These are phyloP conservation scores for Dreissena rostriformis DNA, from an alignment of 1,140 invertebrate genomes.

Conservation along the genomic window DNA sequence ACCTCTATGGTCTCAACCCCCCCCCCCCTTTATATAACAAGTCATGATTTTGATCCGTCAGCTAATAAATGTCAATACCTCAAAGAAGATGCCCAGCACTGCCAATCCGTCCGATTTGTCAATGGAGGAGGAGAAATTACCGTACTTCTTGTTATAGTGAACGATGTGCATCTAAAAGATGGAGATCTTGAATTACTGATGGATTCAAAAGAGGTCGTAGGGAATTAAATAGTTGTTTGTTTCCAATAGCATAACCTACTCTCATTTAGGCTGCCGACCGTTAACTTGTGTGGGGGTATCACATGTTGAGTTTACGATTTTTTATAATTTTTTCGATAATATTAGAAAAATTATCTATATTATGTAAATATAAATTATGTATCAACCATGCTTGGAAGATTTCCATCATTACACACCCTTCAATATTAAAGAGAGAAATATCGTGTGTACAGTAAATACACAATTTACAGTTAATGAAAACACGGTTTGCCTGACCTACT, in stretches of 20 bases:
- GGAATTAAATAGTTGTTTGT: neutral
- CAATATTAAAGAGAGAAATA: too few species aligned
- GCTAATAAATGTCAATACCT: slow-evolving; percentile 69
- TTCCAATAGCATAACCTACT: neutral
- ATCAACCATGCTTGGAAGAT: too few species aligned
- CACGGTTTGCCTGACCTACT: too few species aligned
- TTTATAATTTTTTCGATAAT: neutral
- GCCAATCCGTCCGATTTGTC: slow-evolving; percentile 65
- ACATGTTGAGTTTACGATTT: neutral
- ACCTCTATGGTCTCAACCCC: too few species aligned
- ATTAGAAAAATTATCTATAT: too few species aligned
- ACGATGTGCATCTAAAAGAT: slow-evolving; percentile 73
- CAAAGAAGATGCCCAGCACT: slow-evolving; percentile 72
- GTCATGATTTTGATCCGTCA: neutral
- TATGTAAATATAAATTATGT: too few species aligned
- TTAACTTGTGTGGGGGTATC: neutral
- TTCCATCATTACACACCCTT: too few species aligned
- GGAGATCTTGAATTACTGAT: neutral
- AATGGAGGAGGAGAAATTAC: slow-evolving; percentile 58
- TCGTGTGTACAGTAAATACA: too few species aligned
- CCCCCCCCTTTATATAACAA: too few species aligned
- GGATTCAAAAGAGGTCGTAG: neutral
- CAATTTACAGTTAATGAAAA: too few species aligned
- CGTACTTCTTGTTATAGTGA: slow-evolving; percentile 66
- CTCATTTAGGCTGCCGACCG: neutral